phyloP scores from a whole-genome alignment of 2,113 vertebrate genomes.

The Carettochelys insculpta region DNA sequence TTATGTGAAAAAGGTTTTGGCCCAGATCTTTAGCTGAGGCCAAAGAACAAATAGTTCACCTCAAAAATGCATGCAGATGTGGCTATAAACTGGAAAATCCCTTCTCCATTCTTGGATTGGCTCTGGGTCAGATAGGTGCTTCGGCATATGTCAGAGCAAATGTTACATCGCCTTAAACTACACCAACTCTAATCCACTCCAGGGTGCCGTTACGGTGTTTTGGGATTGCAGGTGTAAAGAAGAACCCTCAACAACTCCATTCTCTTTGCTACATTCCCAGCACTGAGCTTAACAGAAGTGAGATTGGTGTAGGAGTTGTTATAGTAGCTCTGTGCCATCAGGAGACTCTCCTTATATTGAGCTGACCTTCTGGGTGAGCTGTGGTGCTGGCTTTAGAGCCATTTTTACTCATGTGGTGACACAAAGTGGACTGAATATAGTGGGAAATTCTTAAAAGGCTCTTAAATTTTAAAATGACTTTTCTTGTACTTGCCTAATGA shows the following conservation, averaged over 20 bases:
- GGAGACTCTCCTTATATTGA: neutral
- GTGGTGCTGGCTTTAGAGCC: neutral
- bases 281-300: neutral
- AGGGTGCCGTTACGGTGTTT: neutral
- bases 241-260: neutral
- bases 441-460: neutral
- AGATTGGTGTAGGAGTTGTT: neutral
- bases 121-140: neutral
- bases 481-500: neutral
- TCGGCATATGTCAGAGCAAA: neutral
- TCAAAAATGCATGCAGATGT: neutral
- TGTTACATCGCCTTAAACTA: neutral
- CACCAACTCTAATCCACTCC: neutral
- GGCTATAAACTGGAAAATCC: neutral
- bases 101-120: neutral
- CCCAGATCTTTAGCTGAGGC: neutral
- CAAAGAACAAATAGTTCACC: neutral
- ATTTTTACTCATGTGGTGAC: neutral
- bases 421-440: neutral
- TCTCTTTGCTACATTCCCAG: neutral
- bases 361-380: neutral
- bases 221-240: neutral
- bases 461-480: neutral
- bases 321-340: neutral
- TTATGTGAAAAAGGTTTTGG: neutral